Conservation (phyloP, 2,888 invertebrate species). For the Dolomedes plantarius region DNA sequence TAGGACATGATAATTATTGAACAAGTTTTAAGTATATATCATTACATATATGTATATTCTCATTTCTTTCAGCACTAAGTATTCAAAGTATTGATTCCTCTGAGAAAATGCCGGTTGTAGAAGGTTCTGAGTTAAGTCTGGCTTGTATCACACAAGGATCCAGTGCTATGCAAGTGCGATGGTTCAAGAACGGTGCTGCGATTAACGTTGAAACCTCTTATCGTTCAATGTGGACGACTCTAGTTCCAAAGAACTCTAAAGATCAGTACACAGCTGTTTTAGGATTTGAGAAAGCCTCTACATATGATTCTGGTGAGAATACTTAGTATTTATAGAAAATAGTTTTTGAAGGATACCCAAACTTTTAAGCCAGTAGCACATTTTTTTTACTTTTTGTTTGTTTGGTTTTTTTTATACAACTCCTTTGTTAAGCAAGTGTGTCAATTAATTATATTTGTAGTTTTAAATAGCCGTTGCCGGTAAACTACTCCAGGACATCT, state of each 20-base stretch:
- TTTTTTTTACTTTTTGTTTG: too few relatives aligned
- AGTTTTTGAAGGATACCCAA: too few relatives aligned
- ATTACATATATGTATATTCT: too few relatives aligned
- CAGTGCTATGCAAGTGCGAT: conserved; percentile 70
- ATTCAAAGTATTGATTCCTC: conserved; percentile 70
- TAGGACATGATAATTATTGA: too few relatives aligned
- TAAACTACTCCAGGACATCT: too few relatives aligned
- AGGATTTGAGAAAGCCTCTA: conserved; percentile 83
- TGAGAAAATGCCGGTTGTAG: conserved; percentile 67
- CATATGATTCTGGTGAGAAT: conserved; percentile 83
- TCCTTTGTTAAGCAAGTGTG: too few relatives aligned
- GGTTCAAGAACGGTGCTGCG: conserved; percentile 73
- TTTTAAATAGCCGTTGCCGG: too few relatives aligned
- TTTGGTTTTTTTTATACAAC: too few relatives aligned
- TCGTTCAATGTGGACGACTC: conserved; percentile 65
- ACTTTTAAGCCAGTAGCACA: too few relatives aligned
- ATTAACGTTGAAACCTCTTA: conserved; percentile 62
- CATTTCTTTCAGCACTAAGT: conserved; percentile 42
- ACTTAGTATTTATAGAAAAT: not conserved
- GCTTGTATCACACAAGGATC: conserved; percentile 73
- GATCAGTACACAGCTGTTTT: conserved; percentile 82
- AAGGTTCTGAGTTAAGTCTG: conserved; percentile 70
- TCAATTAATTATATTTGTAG: too few relatives aligned
- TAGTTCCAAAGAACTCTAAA: conserved; percentile 70
- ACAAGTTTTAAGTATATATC: too few relatives aligned